Evolutionary conservation across 2,113 vertebrate species (phyloP).

Genomic region (Xiphophorus maculatus): DNA sequence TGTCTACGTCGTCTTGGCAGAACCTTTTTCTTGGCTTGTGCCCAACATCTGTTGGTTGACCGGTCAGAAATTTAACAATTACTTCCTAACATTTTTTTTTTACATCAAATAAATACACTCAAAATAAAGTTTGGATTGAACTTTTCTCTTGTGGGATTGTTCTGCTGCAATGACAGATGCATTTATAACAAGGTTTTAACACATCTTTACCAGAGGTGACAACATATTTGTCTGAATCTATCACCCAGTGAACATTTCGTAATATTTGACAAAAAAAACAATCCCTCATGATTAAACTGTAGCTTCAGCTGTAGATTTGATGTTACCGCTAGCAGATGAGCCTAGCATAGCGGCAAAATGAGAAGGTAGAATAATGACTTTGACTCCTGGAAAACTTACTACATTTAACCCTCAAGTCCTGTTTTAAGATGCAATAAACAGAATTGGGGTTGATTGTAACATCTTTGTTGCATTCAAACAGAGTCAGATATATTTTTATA

Average conservation of each 20-base stretch:
- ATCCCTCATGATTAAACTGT: neutral
- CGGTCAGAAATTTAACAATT: too few relatives aligned
- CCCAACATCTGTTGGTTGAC: too few relatives aligned
- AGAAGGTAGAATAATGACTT: neutral
- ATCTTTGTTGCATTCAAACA: neutral
- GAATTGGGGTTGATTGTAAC: neutral
- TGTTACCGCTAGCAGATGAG: neutral
- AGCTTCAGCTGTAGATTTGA: neutral
- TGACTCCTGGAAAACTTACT: neutral
- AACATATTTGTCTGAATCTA: neutral
- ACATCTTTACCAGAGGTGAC: neutral
- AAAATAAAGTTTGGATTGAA: too few relatives aligned
- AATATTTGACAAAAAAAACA: neutral
- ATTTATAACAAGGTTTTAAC: neutral
- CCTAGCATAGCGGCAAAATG: neutral
- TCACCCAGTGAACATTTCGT: neutral
- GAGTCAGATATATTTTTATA: neutral
- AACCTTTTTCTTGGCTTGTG: too few relatives aligned
- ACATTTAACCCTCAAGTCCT: neutral
- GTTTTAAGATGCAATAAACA: neutral
- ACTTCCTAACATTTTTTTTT: neutral
- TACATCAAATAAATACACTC: neutral
- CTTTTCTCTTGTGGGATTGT: neutral
- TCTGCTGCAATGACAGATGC: neutral
- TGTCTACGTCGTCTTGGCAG: too few relatives aligned